Base-by-base conservation (phyloP, 2,888 invertebrate species). In the Andrena marginata region DNA sequence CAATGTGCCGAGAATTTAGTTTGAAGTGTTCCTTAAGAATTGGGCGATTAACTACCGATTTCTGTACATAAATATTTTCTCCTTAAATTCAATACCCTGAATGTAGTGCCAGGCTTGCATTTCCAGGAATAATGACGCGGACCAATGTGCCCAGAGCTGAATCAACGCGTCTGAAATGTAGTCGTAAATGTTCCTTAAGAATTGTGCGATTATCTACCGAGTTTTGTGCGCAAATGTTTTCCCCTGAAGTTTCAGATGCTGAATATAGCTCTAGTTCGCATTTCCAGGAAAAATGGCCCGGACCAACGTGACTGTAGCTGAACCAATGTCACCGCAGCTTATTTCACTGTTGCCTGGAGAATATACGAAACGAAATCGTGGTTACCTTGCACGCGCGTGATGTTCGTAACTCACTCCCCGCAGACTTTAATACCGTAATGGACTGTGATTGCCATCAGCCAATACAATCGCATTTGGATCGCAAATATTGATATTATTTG, bases 401-500 rank as follows among this genome's bases (percentile, higher is more conserved):
- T 56, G 23, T 23, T 23, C 54, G 23, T 20, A 56, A 26, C 56
- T 23, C 23, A 56, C 8, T 56, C 23, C 56, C 1, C 10, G 26
- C 56, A 3, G 8, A 20, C 20, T n/a, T 54, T 54, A 54, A 54
- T 23, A 23, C 54, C 20, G 20, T 20, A 23, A 26, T 56, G 20
- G 48, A 35, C 7, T 13, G 29, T 23, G 23, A 68, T 68, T 23
- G 54, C 59, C 42, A 59, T 42, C 26, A 29, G 20, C 42, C 20
- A 29, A 59, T 42, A 64, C 56, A 65, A 71, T 51, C 8, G 35
- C 20, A 23, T 69, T 33, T 4, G 59, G 13, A 13, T 33, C 51
- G 20, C 60, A 65, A 65, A 78, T 65, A 71, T 26, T 42, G 64
- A 77, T 70, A 29, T 68, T 56, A 63, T 42, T 29, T 13, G 79